These are phyloP conservation scores for Gavialis gangeticus DNA, from an alignment of 2,113 vertebrate genomes.

Conservation along the genomic window DNA sequence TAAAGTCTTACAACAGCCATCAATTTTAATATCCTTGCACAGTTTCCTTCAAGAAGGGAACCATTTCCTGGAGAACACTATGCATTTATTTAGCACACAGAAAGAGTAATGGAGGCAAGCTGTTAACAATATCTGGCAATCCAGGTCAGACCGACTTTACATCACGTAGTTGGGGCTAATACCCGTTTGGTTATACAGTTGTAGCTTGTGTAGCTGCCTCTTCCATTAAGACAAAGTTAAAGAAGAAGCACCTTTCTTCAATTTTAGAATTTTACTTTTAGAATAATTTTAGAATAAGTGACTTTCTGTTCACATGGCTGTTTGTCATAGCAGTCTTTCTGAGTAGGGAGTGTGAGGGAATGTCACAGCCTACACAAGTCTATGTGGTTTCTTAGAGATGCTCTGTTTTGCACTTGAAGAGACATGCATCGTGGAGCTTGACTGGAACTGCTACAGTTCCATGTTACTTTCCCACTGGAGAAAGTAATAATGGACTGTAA, in stretches of 20 bases:
- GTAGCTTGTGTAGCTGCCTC: not conserved
- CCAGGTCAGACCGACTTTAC: not conserved
- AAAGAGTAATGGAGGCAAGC: not conserved
- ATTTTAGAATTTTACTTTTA: not conserved
- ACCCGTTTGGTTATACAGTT: not conserved
- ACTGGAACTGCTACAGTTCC: not conserved
- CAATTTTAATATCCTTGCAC: not conserved
- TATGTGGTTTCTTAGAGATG: not conserved
- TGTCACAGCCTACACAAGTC: not conserved
- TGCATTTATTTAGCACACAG: not conserved
- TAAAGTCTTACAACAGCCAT: not conserved
- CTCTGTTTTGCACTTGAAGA: not conserved
- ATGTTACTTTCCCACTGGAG: constrained; percentile 44
- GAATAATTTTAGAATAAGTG: not conserved
- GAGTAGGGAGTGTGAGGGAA: not conserved
- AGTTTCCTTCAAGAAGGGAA: not conserved
- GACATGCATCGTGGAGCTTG: not conserved
- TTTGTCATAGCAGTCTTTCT: not conserved
- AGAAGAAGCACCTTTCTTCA: not conserved
- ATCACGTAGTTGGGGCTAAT: not conserved
- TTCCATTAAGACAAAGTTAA: not conserved
- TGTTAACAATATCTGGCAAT: not conserved
- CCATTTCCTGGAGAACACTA: fast-evolving
- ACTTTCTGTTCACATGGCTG: not conserved
- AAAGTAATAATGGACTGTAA: constrained; percentile 38